Conservation (phyloP, 2,113 vertebrate species). For the Hypocryptadius cinnamomeus region DNA sequence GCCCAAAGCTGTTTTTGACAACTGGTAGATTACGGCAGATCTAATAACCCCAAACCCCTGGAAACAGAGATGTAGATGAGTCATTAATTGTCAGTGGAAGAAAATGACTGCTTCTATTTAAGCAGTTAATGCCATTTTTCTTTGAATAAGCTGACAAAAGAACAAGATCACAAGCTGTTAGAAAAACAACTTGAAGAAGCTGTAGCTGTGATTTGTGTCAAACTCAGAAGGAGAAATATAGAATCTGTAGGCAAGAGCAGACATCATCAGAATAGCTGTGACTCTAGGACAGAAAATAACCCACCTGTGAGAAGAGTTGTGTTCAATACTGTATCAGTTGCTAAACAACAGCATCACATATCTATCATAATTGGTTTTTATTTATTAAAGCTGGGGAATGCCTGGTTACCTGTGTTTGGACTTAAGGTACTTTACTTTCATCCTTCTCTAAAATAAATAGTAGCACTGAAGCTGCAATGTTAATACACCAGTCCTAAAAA, state of each 20-base stretch:
- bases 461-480: background rate
- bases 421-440: background rate
- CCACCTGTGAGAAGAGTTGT: background rate
- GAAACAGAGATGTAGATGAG: background rate
- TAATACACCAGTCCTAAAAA: background rate
- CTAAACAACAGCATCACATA: background rate
- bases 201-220: background rate
- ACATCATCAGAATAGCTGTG: background rate
- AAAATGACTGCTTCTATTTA: background rate
- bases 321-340: background rate
- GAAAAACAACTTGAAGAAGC: background rate
- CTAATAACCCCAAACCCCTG: background rate
- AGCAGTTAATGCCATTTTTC: background rate
- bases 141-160: slow-evolving; percentile 3
- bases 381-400: background rate
- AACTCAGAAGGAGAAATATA: background rate
- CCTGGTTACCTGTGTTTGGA: background rate
- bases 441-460: background rate
- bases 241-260: background rate
- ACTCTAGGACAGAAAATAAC: background rate
- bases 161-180: background rate
- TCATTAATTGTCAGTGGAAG: background rate
- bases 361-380: background rate
- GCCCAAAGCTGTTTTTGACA: background rate
- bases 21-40: background rate